Conservation (phyloP, 2,113 vertebrate genomes). For the Varanus komodoensis region DNA sequence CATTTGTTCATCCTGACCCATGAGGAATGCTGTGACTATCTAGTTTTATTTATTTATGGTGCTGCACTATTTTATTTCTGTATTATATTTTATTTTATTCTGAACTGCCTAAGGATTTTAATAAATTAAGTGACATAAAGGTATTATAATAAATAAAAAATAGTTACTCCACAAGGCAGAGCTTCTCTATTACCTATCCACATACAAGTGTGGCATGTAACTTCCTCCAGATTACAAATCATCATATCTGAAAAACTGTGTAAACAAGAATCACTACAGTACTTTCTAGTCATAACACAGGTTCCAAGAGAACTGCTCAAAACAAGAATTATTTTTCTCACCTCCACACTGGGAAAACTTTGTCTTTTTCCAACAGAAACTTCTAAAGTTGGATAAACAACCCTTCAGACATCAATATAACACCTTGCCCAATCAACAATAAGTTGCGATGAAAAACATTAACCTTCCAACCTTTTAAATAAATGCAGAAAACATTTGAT, state of each 20-base stretch:
- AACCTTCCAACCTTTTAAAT: not conserved
- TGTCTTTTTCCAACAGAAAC: constrained; percentile 2
- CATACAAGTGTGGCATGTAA: not conserved
- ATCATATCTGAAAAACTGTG: not conserved
- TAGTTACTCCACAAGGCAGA: not conserved
- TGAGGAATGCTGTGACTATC: no score
- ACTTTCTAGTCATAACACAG: not conserved
- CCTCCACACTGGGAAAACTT: constrained; percentile 2
- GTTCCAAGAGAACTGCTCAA: not conserved
- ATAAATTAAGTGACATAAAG: no score
- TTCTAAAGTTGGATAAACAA: constrained; percentile 1
- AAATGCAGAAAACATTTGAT: not conserved
- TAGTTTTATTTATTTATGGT: no score
- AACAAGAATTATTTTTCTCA: not conserved
- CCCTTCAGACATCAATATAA: constrained; percentile 28
- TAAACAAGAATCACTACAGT: not conserved
- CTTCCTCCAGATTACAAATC: fast-evolving
- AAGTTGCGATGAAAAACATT: not conserved
- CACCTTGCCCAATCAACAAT: not conserved
- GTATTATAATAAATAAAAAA: no score
- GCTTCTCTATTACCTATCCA: not conserved
- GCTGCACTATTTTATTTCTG: no score
- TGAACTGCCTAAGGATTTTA: no score
- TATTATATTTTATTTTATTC: no score
- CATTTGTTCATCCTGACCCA: no score